These are phyloP conservation scores for Varanus salvator DNA, from an alignment of 2,113 vertebrate genomes.

Conservation along the genomic window DNA sequence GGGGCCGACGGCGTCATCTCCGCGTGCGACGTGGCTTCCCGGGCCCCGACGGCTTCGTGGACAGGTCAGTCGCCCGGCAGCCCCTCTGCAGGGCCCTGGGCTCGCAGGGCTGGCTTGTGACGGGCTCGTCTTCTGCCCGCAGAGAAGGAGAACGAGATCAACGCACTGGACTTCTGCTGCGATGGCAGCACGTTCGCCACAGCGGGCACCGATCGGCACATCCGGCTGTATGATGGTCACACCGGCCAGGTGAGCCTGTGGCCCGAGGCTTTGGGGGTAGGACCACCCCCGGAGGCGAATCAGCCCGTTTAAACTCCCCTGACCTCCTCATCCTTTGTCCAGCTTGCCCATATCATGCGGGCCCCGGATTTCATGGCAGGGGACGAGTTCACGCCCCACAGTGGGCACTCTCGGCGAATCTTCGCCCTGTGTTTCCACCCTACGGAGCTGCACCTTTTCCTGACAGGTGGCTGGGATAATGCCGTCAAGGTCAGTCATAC, in stretches of 20 bases:
- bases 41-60: not conserved
- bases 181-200: slow-evolving; percentile 52
- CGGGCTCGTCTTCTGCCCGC: not conserved
- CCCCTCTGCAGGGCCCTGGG: too few relatives aligned
- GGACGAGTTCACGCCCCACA: slow-evolving; percentile 35
- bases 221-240: slow-evolving; percentile 52
- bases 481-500: slow-evolving; percentile 46
- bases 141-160: slow-evolving; percentile 54
- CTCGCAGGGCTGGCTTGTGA: too few relatives aligned
- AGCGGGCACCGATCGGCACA: slow-evolving; percentile 43
- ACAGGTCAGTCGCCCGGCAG: slow-evolving; percentile 26
- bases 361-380: slow-evolving; percentile 39
- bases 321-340: not conserved
- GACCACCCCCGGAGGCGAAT: too few relatives aligned
- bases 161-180: slow-evolving; percentile 47
- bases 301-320: too few relatives aligned
- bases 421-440: slow-evolving; percentile 58
- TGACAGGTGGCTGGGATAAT: slow-evolving; percentile 60
- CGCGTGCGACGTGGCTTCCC: slow-evolving; percentile 22
- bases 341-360: slow-evolving; percentile 39
- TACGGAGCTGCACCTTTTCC: slow-evolving; percentile 47
- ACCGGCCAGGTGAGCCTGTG: slow-evolving; percentile 42
- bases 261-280: too few relatives aligned
- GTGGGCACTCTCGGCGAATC: slow-evolving; percentile 53
- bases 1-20: slow-evolving; percentile 51